phyloP scores from a whole-genome alignment of 1,140 invertebrate species.

The Chionoecetes opilio region DNA sequence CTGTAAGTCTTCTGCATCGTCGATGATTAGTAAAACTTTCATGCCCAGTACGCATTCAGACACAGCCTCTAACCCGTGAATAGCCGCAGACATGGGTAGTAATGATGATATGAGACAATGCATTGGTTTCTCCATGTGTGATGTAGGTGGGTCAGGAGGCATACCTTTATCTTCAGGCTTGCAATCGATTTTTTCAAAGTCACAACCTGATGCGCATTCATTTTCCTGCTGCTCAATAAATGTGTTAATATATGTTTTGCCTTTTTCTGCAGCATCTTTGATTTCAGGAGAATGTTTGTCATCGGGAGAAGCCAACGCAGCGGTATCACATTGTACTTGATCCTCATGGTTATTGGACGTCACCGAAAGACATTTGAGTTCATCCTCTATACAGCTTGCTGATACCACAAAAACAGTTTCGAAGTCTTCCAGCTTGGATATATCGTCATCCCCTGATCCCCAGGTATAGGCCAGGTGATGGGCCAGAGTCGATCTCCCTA shows the following conservation, averaged over 20 bases:
- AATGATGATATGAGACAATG: neutral
- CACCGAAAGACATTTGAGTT: neutral
- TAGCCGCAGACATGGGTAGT: neutral
- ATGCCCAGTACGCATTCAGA: neutral
- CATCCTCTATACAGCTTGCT: neutral
- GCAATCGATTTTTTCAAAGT: neutral
- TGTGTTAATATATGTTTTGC: neutral
- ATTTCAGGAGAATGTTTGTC: neutral
- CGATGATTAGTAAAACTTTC: neutral
- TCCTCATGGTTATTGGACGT: neutral
- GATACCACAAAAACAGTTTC: neutral
- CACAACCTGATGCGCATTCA: neutral
- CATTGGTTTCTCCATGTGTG: neutral
- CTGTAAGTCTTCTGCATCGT: neutral
- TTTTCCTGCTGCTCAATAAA: too few species aligned
- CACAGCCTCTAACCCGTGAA: neutral
- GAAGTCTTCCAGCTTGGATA: neutral
- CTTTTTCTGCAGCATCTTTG: neutral
- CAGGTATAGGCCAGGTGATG: neutral
- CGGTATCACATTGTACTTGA: neutral
- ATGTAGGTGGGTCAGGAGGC: neutral
- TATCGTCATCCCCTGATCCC: neutral
- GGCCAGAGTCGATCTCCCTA: neutral
- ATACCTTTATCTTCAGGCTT: neutral
- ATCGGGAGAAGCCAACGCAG: neutral